Evolutionary conservation across 2,888 invertebrate species (phyloP).

Genomic region (Sussaba pulchella): DNA sequence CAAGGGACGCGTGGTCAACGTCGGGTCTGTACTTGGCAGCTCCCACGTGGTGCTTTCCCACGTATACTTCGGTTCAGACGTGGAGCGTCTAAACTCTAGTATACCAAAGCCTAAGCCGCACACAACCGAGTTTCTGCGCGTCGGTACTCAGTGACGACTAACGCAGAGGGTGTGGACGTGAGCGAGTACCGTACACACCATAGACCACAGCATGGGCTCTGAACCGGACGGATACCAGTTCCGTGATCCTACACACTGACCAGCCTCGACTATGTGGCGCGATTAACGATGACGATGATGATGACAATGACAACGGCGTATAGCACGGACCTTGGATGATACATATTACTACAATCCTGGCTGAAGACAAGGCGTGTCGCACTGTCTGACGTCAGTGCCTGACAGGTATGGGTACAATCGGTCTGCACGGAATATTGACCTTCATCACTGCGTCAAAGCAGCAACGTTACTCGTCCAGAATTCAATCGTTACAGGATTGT

Average conservation of each 20-base stretch:
- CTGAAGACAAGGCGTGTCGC: not conserved
- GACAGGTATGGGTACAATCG: not conserved
- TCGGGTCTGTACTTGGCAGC: constrained; percentile 76
- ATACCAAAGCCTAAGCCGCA: constrained; percentile 41
- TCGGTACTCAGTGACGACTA: constrained; percentile 53
- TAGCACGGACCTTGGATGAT: too few relatives aligned
- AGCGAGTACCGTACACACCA: constrained; percentile 13
- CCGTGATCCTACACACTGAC: constrained; percentile 38
- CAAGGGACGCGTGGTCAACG: constrained; percentile 68
- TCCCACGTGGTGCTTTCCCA: constrained; percentile 77
- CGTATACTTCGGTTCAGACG: constrained; percentile 53
- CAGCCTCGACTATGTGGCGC: constrained; percentile 36
- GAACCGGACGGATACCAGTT: constrained; percentile 40
- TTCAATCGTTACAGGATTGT: too few relatives aligned
- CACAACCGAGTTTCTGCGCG: constrained; percentile 50
- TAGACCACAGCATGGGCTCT: too few relatives aligned
- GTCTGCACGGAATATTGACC: too few relatives aligned
- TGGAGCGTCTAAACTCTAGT: too few relatives aligned
- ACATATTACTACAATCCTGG: not conserved
- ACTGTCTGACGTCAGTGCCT: not conserved
- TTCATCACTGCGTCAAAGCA: too few relatives aligned
- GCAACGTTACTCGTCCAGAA: too few relatives aligned
- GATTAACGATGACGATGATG: constrained; percentile 36
- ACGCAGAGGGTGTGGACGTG: constrained; percentile 37
- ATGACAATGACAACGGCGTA: constrained; percentile 5